Evolutionary conservation across 2,113 vertebrate species (phyloP).

Genomic region (Gavia stellata): DNA sequence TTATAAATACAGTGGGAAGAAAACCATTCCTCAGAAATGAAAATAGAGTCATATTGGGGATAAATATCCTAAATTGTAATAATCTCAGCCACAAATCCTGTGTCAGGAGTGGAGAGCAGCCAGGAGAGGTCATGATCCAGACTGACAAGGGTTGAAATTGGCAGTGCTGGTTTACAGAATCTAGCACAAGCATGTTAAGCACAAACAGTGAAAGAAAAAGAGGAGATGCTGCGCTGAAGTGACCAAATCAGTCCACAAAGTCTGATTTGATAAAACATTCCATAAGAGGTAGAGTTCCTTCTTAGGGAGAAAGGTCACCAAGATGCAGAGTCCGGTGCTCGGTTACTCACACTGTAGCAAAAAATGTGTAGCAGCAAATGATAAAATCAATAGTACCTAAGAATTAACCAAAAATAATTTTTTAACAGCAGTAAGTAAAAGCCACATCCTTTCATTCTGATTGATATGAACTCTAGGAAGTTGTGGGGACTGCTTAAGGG

Average conservation of each 20-base stretch:
- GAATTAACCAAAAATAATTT: background rate
- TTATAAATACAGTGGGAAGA: background rate
- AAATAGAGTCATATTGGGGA: background rate
- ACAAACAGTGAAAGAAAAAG: background rate
- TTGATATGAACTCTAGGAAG: background rate
- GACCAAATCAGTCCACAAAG: background rate
- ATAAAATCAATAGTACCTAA: background rate
- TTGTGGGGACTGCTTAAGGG: background rate
- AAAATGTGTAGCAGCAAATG: background rate
- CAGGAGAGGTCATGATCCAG: background rate
- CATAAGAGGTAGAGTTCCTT: background rate
- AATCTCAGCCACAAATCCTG: constrained; percentile 4
- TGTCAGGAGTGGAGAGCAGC: background rate
- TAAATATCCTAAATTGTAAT: constrained; percentile 14
- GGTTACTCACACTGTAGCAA: background rate
- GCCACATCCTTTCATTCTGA: background rate
- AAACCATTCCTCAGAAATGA: constrained; percentile 17
- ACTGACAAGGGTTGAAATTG: constrained; percentile 18
- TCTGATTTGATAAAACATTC: background rate
- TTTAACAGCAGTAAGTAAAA: background rate
- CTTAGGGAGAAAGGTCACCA: background rate
- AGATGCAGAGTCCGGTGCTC: background rate
- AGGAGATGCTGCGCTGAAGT: background rate
- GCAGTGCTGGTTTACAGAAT: background rate
- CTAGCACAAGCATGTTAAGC: background rate